Percentiles rank a stretch among this genome's conserved stretches.
Conservation (phyloP, 1,140 invertebrate genomes). For the Drosophila persimilis region DNA sequence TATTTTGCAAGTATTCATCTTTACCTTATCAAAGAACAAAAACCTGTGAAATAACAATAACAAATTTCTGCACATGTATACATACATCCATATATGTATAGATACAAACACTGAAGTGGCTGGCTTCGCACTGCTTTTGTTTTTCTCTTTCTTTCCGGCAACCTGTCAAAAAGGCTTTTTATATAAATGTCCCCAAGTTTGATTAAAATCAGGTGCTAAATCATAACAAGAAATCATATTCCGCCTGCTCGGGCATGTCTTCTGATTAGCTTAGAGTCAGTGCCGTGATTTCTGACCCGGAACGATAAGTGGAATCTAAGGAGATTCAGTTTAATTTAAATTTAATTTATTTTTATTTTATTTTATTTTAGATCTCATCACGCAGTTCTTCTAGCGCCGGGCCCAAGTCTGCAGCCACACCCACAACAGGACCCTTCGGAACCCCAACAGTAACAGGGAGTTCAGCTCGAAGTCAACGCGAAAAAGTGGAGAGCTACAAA, state of each 20-base stretch:
- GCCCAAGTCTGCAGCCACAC: constrained; percentile 30
- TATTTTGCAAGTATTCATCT: constrained; percentile 47
- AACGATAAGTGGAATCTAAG: constrained; percentile 20
- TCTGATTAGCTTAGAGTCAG: constrained; percentile 43
- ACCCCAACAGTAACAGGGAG: constrained; percentile 25
- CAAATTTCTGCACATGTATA: constrained; percentile 22
- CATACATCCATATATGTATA: constrained; percentile 12
- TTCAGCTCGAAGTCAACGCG: constrained; percentile 59
- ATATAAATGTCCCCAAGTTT: constrained; percentile 20
- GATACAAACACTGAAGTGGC: background rate
- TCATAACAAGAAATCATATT: constrained; percentile 42
- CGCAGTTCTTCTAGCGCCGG: constrained; percentile 36
- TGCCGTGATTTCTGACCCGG: constrained; percentile 35
- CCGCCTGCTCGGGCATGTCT: constrained; percentile 30
- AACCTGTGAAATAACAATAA: constrained; percentile 12
- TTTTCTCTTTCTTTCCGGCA: background rate
- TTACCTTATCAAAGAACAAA: constrained; percentile 38
- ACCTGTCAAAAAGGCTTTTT: constrained; percentile 33
- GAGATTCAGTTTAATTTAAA: constrained; percentile 8
- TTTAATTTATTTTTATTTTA: no score
- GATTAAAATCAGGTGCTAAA: constrained; percentile 68
- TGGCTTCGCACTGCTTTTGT: no score
- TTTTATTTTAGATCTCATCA: constrained; percentile 45
- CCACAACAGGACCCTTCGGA: constrained; percentile 23
- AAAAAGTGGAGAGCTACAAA: constrained; percentile 75